Evolutionary conservation across 2,113 vertebrate species (phyloP).

Genomic region (Microcebus tavaratra): DNA sequence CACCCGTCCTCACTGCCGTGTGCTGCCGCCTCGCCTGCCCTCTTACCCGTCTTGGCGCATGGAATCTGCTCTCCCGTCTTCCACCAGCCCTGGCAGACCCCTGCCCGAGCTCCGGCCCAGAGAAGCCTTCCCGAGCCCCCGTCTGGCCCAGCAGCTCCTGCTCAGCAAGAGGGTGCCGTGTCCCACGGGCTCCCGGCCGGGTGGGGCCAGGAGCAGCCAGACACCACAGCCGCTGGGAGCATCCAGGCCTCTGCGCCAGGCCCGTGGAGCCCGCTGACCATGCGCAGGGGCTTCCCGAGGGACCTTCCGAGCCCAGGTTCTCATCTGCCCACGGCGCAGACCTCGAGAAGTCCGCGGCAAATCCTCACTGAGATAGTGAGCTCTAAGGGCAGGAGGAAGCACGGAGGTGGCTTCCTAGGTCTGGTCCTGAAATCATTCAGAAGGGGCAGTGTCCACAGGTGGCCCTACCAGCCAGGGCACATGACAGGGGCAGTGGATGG

Average conservation of each 20-base stretch:
- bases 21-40: background rate
- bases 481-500: no score
- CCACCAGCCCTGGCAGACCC: background rate
- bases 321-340: rapidly evolving
- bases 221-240: background rate
- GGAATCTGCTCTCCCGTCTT: background rate
- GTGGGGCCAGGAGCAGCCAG: background rate
- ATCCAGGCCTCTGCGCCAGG: background rate
- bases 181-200: background rate
- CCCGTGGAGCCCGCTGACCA: background rate
- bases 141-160: background rate
- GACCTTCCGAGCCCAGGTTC: background rate
- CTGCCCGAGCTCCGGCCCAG: background rate
- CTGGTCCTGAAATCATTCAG: background rate
- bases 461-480: background rate
- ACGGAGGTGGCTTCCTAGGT: background rate
- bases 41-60: rapidly evolving
- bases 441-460: background rate
- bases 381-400: background rate
- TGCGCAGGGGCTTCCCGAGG: background rate
- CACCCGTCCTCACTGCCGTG: rapidly evolving
- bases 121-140: background rate
- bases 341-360: background rate
- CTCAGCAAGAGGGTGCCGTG: background rate
- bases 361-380: background rate